Evolutionary conservation across 2,888 invertebrate genomes (phyloP).

Genomic region (Choreutis nemorana): DNA sequence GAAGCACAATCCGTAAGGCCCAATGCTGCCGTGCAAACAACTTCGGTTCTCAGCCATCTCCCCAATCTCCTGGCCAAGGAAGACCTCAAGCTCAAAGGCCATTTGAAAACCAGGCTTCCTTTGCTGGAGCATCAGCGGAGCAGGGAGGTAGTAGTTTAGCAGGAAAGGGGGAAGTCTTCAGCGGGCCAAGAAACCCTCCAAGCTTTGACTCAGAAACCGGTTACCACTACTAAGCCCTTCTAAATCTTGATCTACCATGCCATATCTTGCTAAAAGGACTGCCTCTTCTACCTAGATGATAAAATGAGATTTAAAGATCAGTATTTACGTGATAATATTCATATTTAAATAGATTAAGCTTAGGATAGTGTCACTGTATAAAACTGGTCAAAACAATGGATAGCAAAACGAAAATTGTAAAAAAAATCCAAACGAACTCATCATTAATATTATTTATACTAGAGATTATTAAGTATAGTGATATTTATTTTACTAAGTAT

Average conservation of each 20-base stretch:
- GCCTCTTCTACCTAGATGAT: slow-evolving; percentile 1
- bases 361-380: too few species aligned
- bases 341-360: too few species aligned
- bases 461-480: too few species aligned
- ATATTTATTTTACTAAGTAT: too few species aligned
- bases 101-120: slow-evolving; percentile 5
- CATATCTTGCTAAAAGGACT: too few species aligned
- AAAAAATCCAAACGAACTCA: too few species aligned
- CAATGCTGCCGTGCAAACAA: too few species aligned
- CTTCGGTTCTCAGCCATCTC: slow-evolving; percentile 3
- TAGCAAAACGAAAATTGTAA: too few species aligned
- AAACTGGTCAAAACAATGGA: too few species aligned
- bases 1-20: too few species aligned
- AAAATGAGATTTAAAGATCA: background rate
- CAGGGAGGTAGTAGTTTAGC: slow-evolving; percentile 13
- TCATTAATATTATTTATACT: too few species aligned
- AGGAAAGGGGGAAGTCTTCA: slow-evolving; percentile 36
- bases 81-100: background rate
- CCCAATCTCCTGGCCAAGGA: slow-evolving; percentile 2
- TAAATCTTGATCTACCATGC: too few species aligned
- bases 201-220: slow-evolving; percentile 42
- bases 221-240: slow-evolving; percentile 40
- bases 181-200: slow-evolving; percentile 35
- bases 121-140: slow-evolving; percentile 2
- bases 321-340: background rate